These are phyloP conservation scores for Heliconius cydno DNA, from an alignment of 2,888 invertebrate genomes.

Conservation along the genomic window DNA sequence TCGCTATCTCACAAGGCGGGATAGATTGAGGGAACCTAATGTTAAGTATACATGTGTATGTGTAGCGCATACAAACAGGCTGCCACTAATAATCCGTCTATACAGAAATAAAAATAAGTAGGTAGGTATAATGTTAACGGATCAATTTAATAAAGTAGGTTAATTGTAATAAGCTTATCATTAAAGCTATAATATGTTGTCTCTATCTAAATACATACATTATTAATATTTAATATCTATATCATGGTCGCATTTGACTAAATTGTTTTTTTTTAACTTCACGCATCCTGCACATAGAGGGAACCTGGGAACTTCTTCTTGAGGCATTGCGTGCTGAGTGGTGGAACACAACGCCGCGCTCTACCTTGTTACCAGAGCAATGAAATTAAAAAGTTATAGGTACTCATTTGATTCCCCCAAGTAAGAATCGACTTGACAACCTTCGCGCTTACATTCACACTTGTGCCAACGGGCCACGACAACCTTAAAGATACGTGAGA, in stretches of 20 bases:
- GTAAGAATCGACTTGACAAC: not conserved
- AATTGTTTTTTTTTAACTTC: no score
- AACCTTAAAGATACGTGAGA: not conserved
- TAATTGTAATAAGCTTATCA: not conserved
- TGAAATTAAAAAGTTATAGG: not conserved
- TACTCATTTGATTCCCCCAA: not conserved
- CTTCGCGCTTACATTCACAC: not conserved
- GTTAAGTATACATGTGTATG: not conserved
- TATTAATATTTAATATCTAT: no score
- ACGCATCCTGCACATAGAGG: no score
- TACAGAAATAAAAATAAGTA: not conserved
- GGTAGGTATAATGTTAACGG: not conserved
- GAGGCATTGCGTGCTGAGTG: not conserved
- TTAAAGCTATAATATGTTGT: not conserved
- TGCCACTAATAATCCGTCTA: not conserved
- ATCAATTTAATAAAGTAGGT: not conserved
- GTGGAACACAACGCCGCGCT: not conserved
- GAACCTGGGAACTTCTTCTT: no score
- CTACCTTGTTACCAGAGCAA: not conserved
- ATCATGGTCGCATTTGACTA: no score
- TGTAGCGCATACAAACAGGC: no score
- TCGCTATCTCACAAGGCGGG: not conserved
- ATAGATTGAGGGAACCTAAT: not conserved
- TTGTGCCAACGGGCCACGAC: not conserved
- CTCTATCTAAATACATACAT: not conserved